These are phyloP conservation scores for Cyprinodon variegatus DNA, from an alignment of 2,113 vertebrate genomes.

Conservation along the genomic window DNA sequence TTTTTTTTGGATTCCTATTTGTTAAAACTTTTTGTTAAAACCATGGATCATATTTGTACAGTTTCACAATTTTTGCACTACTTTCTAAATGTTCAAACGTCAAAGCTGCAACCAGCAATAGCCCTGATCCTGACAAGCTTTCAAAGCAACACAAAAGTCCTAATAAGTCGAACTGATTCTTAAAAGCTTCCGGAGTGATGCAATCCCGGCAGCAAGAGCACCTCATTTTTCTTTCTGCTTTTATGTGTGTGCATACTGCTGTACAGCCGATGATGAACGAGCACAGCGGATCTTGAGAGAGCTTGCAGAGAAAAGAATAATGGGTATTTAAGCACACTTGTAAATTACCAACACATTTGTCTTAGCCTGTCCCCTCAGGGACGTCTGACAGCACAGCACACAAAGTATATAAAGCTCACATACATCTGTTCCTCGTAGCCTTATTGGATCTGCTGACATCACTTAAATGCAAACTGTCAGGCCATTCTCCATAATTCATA, in stretches of 20 bases:
- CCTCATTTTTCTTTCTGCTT: slow-evolving; percentile 56
- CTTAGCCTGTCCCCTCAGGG: slow-evolving; percentile 67
- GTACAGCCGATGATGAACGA: slow-evolving; percentile 70
- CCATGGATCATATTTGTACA: not conserved
- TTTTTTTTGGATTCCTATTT: not conserved
- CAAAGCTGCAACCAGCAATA: not conserved
- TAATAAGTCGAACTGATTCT: slow-evolving; percentile 37
- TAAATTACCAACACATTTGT: slow-evolving; percentile 79
- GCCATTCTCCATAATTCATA: slow-evolving; percentile 57
- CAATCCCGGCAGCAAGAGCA: slow-evolving; percentile 29
- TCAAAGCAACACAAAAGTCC: slow-evolving; percentile 12
- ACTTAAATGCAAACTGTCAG: slow-evolving; percentile 71
- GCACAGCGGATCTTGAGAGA: slow-evolving; percentile 61
- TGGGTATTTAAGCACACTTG: slow-evolving; percentile 78
- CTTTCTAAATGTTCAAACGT: not conserved
- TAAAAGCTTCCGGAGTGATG: slow-evolving; percentile 51
- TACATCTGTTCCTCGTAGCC: slow-evolving; percentile 71
- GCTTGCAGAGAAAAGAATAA: slow-evolving; percentile 72
- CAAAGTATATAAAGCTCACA: slow-evolving; percentile 71
- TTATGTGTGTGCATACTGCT: slow-evolving; percentile 40
- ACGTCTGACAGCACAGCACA: slow-evolving; percentile 64
- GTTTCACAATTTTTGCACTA: not conserved
- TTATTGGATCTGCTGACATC: slow-evolving; percentile 71
- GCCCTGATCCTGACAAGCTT: not conserved
- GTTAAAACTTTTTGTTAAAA: not conserved